A percentile compares a stretch with the other conserved stretches of the same genome.
Evolutionary conservation across 1,140 invertebrate genomes (phyloP).

Genomic region (Andrena cerasifolii): DNA sequence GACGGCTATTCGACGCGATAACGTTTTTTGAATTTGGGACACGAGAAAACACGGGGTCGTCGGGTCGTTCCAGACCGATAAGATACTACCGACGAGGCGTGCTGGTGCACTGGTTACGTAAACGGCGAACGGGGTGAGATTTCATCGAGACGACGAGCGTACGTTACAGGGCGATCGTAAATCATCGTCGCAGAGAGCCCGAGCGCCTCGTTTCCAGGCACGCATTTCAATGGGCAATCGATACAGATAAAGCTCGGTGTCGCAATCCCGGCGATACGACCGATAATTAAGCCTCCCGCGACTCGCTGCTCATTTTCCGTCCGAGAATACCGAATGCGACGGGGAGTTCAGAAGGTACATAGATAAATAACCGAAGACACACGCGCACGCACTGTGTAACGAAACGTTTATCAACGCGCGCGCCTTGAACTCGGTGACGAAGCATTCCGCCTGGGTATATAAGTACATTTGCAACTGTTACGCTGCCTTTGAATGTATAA

Average conservation of each 20-base stretch:
- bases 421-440: constrained; percentile 48
- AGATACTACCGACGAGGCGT: constrained; percentile 69
- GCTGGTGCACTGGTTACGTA: constrained; percentile 72
- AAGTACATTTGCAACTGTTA: constrained; percentile 13
- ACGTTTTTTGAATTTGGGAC: constrained; percentile 70
- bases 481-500: not conserved
- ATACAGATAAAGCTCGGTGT: constrained; percentile 23
- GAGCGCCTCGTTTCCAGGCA: not conserved
- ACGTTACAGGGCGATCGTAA: constrained; percentile 16
- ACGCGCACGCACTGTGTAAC: too few relatives aligned
- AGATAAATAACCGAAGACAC: constrained; percentile 1
- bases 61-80: constrained; percentile 67
- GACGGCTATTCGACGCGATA: constrained; percentile 41
- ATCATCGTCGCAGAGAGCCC: constrained; percentile 8
- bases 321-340: constrained; percentile 10
- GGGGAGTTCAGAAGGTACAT: constrained; percentile 11
- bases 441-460: constrained; percentile 20
- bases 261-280: not conserved
- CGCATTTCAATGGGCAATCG: constrained; percentile 30
- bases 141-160: not conserved
- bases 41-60: constrained; percentile 71
- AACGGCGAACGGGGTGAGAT: constrained; percentile 46
- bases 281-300: constrained; percentile 11
- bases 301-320: not conserved
- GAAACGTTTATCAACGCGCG: constrained; percentile 32